Base-by-base conservation (phyloP, 1,140 invertebrate genomes). In the Pogonognathellus flavescens region DNA sequence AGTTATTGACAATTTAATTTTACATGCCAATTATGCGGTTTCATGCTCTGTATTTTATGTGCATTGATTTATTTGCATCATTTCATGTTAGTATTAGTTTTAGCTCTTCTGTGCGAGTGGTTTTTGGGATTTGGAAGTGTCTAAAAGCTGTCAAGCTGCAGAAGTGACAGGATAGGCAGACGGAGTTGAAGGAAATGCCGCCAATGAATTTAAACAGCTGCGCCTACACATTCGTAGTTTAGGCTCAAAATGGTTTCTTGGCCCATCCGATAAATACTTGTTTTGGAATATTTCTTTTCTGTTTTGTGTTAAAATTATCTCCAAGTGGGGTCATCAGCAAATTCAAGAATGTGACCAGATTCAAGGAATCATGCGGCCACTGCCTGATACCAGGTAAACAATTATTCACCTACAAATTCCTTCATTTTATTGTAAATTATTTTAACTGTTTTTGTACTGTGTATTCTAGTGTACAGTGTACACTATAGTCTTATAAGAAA, bases 331-430 rank as follows among this genome's bases (percentile, higher is more conserved):
- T 57, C 22, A 83, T 41, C 57, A 3, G 7, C 31, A 60, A 50
- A 50, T 62, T 22, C 82, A 53, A 84, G 57, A 70, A 84, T 76
- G 70, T 76, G 70, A 76, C 31, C 70, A 76, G 70, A 76, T 76
- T 41, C 22, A 18, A 41, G n/a, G 31, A 80, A 80, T 57, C 80
- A 85, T 85, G 84, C 76, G 84, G 84, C 84, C 76, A 85, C 57
- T 85, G 84, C 76, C 84, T 81, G 84, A 85, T 49, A 85, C 57
- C 55, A 85, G 84, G 84, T 85, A 76, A 82, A n/a, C 20, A 18
- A 50, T 72, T 49, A 18, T 13, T 53, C 14, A 50, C 9, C 11
- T 16, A 49, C 41, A 49, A 76, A 76, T 49, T 50, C 16, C 7
- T 50, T 31, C 14, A 76, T 41, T 18, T 76, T 13, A 49, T 3